Conservation (phyloP, 1,140 invertebrate genomes). For the Drosophila rhopaloa region DNA sequence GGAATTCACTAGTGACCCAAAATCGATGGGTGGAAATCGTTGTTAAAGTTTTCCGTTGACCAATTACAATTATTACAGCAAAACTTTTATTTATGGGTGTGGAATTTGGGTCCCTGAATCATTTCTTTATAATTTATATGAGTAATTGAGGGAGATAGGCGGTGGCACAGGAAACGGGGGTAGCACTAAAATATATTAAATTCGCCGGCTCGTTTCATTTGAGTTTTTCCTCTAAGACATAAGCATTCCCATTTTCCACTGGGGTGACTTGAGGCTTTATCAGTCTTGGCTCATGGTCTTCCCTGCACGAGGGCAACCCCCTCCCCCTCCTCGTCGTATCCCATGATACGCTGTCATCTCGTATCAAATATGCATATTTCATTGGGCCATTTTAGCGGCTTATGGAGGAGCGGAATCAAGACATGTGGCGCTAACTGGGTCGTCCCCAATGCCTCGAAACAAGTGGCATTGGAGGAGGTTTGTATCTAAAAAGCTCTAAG, state of each 20-base stretch:
- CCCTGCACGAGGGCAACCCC: conserved; percentile 1
- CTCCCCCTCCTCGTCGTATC: not conserved
- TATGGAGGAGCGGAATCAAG: conserved; percentile 39
- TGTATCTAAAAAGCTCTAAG: not conserved
- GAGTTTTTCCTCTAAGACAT: not conserved
- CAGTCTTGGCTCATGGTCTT: conserved; percentile 4
- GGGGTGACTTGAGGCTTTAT: conserved; percentile 23
- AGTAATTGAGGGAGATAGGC: conserved; percentile 55
- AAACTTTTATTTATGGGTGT: conserved; percentile 69
- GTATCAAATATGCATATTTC: conserved; percentile 80
- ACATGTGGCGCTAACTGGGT: conserved; percentile 63
- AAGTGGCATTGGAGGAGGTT: conserved; percentile 4
- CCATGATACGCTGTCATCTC: conserved; percentile 51
- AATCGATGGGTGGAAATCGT: conserved; percentile 53
- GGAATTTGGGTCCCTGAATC: conserved; percentile 47
- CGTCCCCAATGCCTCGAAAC: conserved; percentile 8
- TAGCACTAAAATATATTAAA: conserved; percentile 72
- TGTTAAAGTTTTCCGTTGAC: conserved; percentile 51
- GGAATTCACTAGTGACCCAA: conserved; percentile 57
- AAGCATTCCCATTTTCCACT: not conserved
- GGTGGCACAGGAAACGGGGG: not conserved
- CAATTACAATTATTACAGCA: conserved; percentile 80
- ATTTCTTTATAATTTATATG: conserved; percentile 80
- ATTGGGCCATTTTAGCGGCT: conserved; percentile 64
- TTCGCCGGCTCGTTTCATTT: conserved; percentile 28